Conservation (phyloP, 64 coral and sea anemone genomes). For the Porites australiensis region DNA sequence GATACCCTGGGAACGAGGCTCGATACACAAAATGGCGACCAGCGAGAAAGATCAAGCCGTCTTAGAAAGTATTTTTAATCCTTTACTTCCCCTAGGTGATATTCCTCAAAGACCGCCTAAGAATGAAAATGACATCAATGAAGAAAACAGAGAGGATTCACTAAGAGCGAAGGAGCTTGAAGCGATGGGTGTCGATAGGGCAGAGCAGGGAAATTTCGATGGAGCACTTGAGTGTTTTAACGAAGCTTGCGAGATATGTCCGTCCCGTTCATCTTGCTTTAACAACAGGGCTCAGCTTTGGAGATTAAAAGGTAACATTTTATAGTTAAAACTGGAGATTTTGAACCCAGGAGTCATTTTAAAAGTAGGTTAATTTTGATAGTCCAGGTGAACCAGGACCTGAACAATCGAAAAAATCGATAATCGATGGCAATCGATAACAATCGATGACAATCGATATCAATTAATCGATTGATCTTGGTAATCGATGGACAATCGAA, state of each 20-base stretch:
- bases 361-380: too few relatives aligned
- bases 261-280: constrained; percentile 75
- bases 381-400: too few relatives aligned
- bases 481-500: too few relatives aligned
- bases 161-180: constrained; percentile 77
- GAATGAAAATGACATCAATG: constrained; percentile 36
- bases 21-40: constrained; percentile 75
- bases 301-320: constrained; percentile 80
- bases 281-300: constrained; percentile 97
- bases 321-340: too few relatives aligned
- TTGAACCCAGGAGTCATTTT: too few relatives aligned
- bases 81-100: constrained; percentile 71
- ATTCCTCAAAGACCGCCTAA: constrained; percentile 16
- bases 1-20: too few relatives aligned
- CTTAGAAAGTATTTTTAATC: constrained; percentile 93
- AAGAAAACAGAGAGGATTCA: constrained; percentile 48
- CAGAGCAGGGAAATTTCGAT: constrained; percentile 82
- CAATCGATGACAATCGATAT: too few relatives aligned
- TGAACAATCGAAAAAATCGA: too few relatives aligned
- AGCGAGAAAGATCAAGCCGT: constrained; percentile 72
- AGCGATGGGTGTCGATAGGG: constrained; percentile 77
- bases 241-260: constrained; percentile 66
- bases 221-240: constrained; percentile 91
- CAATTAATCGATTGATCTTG: too few relatives aligned
- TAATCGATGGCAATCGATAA: too few relatives aligned